Base-by-base conservation (phyloP, 2,888 invertebrate species). In the Brachynemurus nebulosus region DNA sequence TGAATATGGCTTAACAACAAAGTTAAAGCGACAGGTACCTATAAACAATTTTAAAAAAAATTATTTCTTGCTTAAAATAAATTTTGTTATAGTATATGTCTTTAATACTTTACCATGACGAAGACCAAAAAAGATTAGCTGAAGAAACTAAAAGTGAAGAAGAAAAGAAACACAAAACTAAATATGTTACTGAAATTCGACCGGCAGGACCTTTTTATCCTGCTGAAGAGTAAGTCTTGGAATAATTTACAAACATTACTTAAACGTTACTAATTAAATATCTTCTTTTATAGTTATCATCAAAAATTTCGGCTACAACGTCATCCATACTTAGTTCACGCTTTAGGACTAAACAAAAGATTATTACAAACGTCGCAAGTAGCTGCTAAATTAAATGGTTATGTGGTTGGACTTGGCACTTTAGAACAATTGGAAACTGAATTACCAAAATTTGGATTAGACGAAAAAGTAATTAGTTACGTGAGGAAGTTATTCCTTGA, bases 151-250 rank as follows among this genome's bases (percentile, higher is more conserved):
- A 71, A 55, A 68, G 60, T 48, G 66, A 70, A 35, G 71, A 72
- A 55, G 65, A 65, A 52, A 59, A 69, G 42, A 68, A 72, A 52
- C 63, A 66, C 12, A 62, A 70, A 34, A 71, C 70, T 39, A 68
- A 70, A 40, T 69, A 91, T 21, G 66, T 76, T 17, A 96, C 95
- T 0, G 78, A 81, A 61, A 82, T 96, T 43, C 70, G 77, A 19
- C 75, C 78, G 1, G 84, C 86, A n/a, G 74, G 73, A n/a, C 69
- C 68, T 44, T 96, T 96, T 65, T 91, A 86, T 59, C 78, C 89
- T 4, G 95, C 96, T 38, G 96, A 96, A 74, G 84, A 90, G 92
- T 93, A 69, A 80, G 85, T 74, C n/a, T n/a, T n/a, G n/a, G n/a
- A n/a, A n/a, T n/a, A n/a, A n/a, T n/a, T n/a, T 37, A 9, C 25